Evolutionary conservation across 2,888 invertebrate genomes (phyloP).

Genomic region (Cheilosia grossa): DNA sequence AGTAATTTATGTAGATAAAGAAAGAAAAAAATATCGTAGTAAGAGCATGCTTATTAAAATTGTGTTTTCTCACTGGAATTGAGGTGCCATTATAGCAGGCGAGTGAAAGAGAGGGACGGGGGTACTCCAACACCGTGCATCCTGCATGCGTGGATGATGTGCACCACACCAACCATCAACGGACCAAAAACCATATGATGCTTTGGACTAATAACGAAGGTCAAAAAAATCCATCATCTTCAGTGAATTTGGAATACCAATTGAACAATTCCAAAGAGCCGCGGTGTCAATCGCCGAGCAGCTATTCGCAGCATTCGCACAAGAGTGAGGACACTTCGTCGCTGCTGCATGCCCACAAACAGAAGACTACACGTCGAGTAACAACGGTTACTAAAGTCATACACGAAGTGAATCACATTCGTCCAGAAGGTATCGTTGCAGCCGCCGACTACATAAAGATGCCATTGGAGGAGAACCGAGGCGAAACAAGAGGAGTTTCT

Average conservation of each 20-base stretch:
- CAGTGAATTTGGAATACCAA: conserved; percentile 70
- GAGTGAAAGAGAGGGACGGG: conserved; percentile 22
- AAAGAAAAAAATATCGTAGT: conserved; percentile 23
- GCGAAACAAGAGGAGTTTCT: conserved; percentile 84
- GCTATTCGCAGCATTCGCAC: conserved; percentile 71
- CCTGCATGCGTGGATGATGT: conserved; percentile 75
- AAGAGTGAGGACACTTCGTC: conserved; percentile 76
- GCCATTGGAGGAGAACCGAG: conserved; percentile 84
- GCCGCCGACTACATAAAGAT: conserved; percentile 85
- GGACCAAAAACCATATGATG: conserved; percentile 72
- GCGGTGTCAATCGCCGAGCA: conserved; percentile 71
- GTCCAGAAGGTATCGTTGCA: conserved; percentile 83
- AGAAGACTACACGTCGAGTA: conserved; percentile 88
- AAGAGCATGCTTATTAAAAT: conserved; percentile 45
- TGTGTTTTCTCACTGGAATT: conserved; percentile 63
- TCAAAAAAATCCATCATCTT: conserved; percentile 70
- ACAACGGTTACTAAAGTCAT: conserved; percentile 89
- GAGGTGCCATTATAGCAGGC: conserved; percentile 62
- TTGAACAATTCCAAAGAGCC: conserved; percentile 69
- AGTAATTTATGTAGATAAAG: conserved; percentile 43
- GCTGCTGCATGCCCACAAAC: conserved; percentile 87
- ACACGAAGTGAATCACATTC: conserved; percentile 86
- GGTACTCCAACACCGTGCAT: conserved; percentile 67
- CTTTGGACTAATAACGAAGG: conserved; percentile 74
- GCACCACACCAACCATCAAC: conserved; percentile 51